Conservation (phyloP, 2,888 invertebrate genomes). For the Caenorhabditis uteleia region DNA sequence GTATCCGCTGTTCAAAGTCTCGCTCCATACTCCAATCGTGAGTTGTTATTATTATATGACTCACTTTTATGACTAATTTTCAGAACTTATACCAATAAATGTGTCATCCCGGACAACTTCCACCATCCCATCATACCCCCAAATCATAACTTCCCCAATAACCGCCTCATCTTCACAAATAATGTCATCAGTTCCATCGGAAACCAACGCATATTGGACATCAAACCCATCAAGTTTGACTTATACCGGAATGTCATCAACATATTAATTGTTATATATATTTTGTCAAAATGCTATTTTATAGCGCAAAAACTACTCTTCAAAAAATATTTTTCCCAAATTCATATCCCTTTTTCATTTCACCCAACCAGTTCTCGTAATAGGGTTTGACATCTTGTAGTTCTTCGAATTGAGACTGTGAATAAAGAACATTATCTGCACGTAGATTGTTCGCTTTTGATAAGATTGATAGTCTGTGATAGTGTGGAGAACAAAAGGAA, state of each 20-base stretch:
- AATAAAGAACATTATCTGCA: too few relatives aligned
- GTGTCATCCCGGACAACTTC: slow-evolving; percentile 14
- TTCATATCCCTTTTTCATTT: not conserved
- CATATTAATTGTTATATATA: too few relatives aligned
- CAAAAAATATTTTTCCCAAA: slow-evolving; percentile 4
- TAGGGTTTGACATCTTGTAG: not conserved
- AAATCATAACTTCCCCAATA: slow-evolving; percentile 12
- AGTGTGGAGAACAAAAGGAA: too few relatives aligned
- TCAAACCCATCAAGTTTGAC: slow-evolving; percentile 17
- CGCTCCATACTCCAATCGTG: slow-evolving; percentile 38
- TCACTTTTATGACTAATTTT: too few relatives aligned
- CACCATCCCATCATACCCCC: slow-evolving; percentile 14
- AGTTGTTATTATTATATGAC: too few relatives aligned
- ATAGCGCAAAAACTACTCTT: not conserved
- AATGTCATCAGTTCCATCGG: slow-evolving; percentile 23
- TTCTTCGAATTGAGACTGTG: not conserved
- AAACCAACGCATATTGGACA: slow-evolving; percentile 18
- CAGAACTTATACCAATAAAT: slow-evolving; percentile 26
- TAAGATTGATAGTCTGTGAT: too few relatives aligned
- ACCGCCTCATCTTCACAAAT: slow-evolving; percentile 14
- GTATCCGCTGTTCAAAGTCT: slow-evolving; percentile 35
- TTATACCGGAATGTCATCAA: slow-evolving; percentile 40
- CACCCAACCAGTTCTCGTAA: not conserved
- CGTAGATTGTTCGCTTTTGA: too few relatives aligned
- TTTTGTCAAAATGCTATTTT: too few relatives aligned